These are phyloP conservation scores for Aspiorhynchus laticeps DNA, from an alignment of 2,113 vertebrate genomes.

Conservation along the genomic window DNA sequence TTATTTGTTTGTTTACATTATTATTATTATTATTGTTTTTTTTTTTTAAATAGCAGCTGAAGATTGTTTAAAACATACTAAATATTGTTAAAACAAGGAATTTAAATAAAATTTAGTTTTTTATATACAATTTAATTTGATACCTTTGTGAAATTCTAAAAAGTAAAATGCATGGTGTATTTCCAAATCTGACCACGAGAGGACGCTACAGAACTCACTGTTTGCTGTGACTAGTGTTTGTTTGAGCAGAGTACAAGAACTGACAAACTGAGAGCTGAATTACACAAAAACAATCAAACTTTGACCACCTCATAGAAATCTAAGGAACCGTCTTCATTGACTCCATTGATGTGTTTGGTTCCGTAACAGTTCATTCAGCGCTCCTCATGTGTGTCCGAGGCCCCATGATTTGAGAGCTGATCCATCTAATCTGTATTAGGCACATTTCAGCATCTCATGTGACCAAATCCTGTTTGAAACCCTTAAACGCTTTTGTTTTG, in stretches of 20 bases:
- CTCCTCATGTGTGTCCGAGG: not conserved
- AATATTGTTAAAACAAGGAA: too few relatives aligned
- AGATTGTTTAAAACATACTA: too few relatives aligned
- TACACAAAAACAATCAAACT: not conserved
- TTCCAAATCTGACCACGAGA: not conserved
- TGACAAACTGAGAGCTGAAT: not conserved
- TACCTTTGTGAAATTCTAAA: not conserved
- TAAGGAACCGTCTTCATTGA: not conserved
- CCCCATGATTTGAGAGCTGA: not conserved
- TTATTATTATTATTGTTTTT: too few relatives aligned
- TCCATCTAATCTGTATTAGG: slow-evolving; percentile 13
- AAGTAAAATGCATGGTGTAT: not conserved
- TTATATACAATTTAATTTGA: not conserved
- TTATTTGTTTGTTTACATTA: too few relatives aligned
- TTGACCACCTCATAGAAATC: not conserved
- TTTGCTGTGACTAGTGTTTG: not conserved
- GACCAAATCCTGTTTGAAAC: not conserved
- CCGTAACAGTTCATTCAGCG: not conserved
- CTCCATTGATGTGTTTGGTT: not conserved
- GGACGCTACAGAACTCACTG: not conserved
- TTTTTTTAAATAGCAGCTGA: too few relatives aligned
- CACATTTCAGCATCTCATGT: slow-evolving; percentile 7
- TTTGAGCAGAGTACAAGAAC: not conserved
- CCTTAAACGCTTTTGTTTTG: not conserved
- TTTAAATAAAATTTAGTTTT: too few relatives aligned